Conservation (phyloP, 2,113 vertebrate genomes). For the Pollimyrus isidori region DNA sequence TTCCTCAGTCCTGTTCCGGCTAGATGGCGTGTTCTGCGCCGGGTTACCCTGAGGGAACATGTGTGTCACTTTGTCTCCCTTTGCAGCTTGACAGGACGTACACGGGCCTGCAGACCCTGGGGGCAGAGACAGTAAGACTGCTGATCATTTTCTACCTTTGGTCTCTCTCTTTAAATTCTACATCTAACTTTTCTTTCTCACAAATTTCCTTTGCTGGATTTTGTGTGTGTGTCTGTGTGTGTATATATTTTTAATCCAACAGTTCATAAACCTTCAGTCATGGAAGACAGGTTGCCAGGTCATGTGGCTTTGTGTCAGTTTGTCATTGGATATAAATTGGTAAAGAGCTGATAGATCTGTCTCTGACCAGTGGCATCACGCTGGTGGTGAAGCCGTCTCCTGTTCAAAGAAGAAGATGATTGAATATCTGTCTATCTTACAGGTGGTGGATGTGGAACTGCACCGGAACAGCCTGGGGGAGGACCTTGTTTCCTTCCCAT, state of each 20-base stretch:
- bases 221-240: neutral
- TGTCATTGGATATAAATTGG: neutral
- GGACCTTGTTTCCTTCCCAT: constrained; percentile 62
- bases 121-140: constrained; percentile 85
- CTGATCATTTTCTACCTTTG: too few relatives aligned
- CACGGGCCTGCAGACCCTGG: constrained; percentile 93
- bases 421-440: constrained; percentile 23
- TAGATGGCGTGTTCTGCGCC: neutral
- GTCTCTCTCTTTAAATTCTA: neutral
- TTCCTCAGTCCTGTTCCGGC: neutral
- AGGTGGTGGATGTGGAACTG: constrained; percentile 97
- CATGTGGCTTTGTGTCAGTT: neutral
- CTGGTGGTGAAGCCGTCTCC: neutral
- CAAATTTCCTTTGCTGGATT: neutral
- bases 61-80: constrained; percentile 26
- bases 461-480: constrained; percentile 83
- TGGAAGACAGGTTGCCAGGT: neutral
- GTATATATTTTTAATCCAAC: neutral
- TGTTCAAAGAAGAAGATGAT: neutral
- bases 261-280: neutral
- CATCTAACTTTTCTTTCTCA: neutral
- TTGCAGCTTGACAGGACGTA: constrained; percentile 91
- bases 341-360: neutral
- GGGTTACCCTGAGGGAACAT: neutral
- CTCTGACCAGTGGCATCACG: neutral